phyloP scores from a whole-genome alignment of 53 echinoderm and acorn worm genomes.

The Antedon mediterranea region DNA sequence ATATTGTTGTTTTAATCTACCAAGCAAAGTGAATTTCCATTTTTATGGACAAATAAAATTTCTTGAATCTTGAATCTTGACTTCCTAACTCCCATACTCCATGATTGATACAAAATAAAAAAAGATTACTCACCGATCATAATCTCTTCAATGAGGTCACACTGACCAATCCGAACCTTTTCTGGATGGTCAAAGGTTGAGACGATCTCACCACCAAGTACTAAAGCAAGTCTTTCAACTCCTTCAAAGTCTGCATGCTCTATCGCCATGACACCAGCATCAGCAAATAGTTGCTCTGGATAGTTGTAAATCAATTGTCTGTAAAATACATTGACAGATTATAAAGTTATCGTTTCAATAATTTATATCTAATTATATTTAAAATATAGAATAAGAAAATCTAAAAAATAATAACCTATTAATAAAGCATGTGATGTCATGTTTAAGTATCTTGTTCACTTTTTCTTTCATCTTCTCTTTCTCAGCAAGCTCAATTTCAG shows the following conservation, averaged over 20 bases:
- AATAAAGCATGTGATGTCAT: slow-evolving; percentile 88
- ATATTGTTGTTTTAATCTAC: too few relatives aligned
- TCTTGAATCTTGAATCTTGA: too few relatives aligned
- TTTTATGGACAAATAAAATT: too few relatives aligned
- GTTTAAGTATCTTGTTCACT: slow-evolving; percentile 83
- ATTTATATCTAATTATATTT: not conserved
- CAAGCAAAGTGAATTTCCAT: too few relatives aligned
- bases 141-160: slow-evolving; percentile 77
- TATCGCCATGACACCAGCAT: slow-evolving; percentile 89
- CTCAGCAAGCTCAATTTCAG: slow-evolving; percentile 86
- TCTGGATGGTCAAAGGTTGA: slow-evolving; percentile 95
- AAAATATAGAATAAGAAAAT: not conserved
- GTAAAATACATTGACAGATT: not conserved
- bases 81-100: too few relatives aligned
- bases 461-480: slow-evolving; percentile 97
- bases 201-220: slow-evolving; percentile 88
- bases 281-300: slow-evolving; percentile 91
- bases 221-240: slow-evolving; percentile 77
- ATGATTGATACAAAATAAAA: too few relatives aligned
- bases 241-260: slow-evolving; percentile 99
- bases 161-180: slow-evolving; percentile 69
- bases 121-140: slow-evolving; percentile 91
- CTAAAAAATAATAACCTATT: slow-evolving; percentile 49
- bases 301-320: slow-evolving; percentile 98
- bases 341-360: not conserved